Evolutionary conservation across 1,140 invertebrate species (phyloP).

Genomic region (Medauroidea extradentata): DNA sequence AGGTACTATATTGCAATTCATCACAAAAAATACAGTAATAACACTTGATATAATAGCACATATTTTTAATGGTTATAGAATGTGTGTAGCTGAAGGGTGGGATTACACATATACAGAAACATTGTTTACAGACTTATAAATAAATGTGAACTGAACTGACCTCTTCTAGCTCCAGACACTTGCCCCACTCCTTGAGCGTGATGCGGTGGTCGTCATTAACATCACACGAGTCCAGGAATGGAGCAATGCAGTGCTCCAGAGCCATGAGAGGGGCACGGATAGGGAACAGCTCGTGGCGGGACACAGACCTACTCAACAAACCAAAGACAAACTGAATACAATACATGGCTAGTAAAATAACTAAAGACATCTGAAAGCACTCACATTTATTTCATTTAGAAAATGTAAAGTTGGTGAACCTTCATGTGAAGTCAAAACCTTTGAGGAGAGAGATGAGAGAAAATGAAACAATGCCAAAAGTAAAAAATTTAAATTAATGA

Average conservation of each 20-base stretch:
- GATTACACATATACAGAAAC: too few relatives aligned
- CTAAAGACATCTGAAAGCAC: background rate
- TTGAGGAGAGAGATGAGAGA: too few relatives aligned
- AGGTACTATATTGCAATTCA: too few relatives aligned
- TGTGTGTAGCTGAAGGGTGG: too few relatives aligned
- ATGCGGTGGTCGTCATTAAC: slow-evolving; percentile 82
- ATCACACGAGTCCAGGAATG: slow-evolving; percentile 90
- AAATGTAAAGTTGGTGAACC: too few relatives aligned
- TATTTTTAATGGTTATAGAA: too few relatives aligned
- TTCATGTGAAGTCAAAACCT: too few relatives aligned
- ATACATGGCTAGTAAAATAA: background rate
- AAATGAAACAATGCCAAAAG: too few relatives aligned
- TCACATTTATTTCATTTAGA: background rate
- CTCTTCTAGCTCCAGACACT: slow-evolving; percentile 76
- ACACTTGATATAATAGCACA: too few relatives aligned
- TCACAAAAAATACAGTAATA: too few relatives aligned
- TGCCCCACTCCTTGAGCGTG: slow-evolving; percentile 86
- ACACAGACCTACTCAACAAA: slow-evolving; percentile 59
- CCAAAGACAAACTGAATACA: too few relatives aligned
- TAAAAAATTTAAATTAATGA: too few relatives aligned
- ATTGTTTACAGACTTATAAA: background rate
- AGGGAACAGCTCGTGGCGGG: slow-evolving; percentile 90
- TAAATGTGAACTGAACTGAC: background rate
- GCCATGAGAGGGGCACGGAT: slow-evolving; percentile 87
- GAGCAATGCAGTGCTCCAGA: slow-evolving; percentile 90